Evolutionary conservation across 2,888 invertebrate genomes (phyloP), one percentile per base, ranked within the genome.

Genomic region (Tetranychus piercei): DNA sequence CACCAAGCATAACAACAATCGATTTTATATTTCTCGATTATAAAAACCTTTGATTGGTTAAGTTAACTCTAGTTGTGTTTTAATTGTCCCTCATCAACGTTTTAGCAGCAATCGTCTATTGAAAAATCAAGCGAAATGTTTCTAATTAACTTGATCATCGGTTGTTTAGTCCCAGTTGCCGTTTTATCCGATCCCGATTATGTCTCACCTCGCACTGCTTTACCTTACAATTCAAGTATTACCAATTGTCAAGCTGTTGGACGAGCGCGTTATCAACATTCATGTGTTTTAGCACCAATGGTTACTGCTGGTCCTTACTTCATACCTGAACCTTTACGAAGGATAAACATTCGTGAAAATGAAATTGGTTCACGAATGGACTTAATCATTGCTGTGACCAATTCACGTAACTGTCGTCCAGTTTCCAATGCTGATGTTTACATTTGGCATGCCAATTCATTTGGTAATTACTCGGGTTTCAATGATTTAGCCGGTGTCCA

Each of bases 251-350:
- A n/a, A 20, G 22, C 20, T 9, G 20, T 69, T 69, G 34, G 34
- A 2, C 69, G 69, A 69, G 22, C 20, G 0, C 22, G 34, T 18
- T 69, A 69, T 23, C 69, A 69, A n/a, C 69, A 69, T 69, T 22
- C 69, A 20, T 76, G 76, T 64, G 74, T 76, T 45, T 55, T 76
- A 43, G 73, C 76, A 34, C 76, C 76, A 11, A 74, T 74, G 67
- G 71, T 44, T 18, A 45, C 70, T n/a, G 74, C 74, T 74, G 76
- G 76, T 23, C 76, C 76, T 7, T 76, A 76, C 64, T 76, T 73
- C 64, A 11, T 76, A 6, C 64, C 74, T 6, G 67, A 66, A 9
- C 18, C 74, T n/a, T n/a, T 76, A 1, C 18, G 71, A 22, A 23
- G 76, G 11, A 66, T 44, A 20, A 73, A 76, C 43, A 76, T 76